Conservation (phyloP, 2,888 invertebrate genomes). For the Ischnus inquisitorius region DNA sequence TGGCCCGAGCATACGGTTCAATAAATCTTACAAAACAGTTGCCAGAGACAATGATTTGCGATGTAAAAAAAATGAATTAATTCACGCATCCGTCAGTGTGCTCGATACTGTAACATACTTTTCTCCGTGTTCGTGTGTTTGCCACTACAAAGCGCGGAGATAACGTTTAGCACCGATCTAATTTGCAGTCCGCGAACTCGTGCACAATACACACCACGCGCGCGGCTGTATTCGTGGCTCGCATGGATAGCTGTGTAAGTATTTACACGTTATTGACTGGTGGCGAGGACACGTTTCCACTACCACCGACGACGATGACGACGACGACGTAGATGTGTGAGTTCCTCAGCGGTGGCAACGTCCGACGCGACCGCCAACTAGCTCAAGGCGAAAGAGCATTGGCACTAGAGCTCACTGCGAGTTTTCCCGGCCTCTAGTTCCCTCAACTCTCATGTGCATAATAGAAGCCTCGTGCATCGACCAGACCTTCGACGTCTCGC, state of each 20-base stretch:
- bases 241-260: background rate
- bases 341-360: slow-evolving; percentile 75
- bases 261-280: slow-evolving; percentile 56
- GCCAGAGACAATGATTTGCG: slow-evolving; percentile 9
- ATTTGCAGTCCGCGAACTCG: slow-evolving; percentile 30
- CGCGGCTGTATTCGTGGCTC: background rate
- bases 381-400: slow-evolving; percentile 81
- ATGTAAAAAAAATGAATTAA: background rate
- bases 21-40: background rate
- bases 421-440: slow-evolving; percentile 73
- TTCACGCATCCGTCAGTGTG: slow-evolving; percentile 3
- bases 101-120: slow-evolving; percentile 15
- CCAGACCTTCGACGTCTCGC: slow-evolving; percentile 40
- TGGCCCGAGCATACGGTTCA: background rate
- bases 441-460: slow-evolving; percentile 54
- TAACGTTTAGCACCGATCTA: slow-evolving; percentile 53
- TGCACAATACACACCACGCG: background rate
- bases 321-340: slow-evolving; percentile 19
- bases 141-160: slow-evolving; percentile 31
- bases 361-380: slow-evolving; percentile 79
- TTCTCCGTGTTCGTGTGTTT: background rate
- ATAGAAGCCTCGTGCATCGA: slow-evolving; percentile 58
- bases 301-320: slow-evolving; percentile 22
- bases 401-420: slow-evolving; percentile 76
- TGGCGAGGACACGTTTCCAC: slow-evolving; percentile 24